Evolutionary conservation across 2,113 vertebrate species (phyloP).

Genomic region (Pitta sordida): DNA sequence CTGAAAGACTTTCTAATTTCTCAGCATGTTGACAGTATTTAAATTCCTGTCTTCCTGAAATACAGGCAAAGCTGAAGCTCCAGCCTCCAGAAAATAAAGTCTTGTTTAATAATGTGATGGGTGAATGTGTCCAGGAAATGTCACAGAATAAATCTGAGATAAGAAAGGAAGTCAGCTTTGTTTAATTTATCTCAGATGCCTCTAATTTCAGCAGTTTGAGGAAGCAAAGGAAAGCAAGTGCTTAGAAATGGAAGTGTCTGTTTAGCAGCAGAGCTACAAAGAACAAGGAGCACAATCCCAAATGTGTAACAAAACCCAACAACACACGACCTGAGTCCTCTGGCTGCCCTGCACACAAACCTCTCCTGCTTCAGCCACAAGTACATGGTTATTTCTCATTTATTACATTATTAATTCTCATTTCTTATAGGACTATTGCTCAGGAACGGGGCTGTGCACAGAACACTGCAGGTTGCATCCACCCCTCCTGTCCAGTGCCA

Average conservation of each 20-base stretch:
- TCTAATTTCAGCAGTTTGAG: slow-evolving; percentile 20
- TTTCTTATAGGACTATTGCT: background rate
- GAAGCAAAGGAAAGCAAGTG: background rate
- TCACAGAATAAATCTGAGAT: slow-evolving; percentile 44
- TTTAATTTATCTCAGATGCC: background rate
- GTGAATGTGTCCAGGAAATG: slow-evolving; percentile 37
- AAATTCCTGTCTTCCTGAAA: slow-evolving; percentile 20
- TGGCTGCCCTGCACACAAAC: background rate
- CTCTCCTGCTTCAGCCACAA: background rate
- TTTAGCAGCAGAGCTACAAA: background rate
- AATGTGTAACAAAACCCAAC: background rate
- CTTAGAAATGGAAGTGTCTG: background rate
- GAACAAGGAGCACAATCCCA: background rate
- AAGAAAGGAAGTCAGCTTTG: too few species aligned
- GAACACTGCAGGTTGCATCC: background rate
- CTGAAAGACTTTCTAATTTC: slow-evolving; percentile 27
- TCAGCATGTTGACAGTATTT: slow-evolving; percentile 14
- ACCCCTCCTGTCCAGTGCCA: background rate
- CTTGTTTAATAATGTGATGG: slow-evolving; percentile 30
- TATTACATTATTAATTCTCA: background rate
- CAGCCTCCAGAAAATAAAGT: slow-evolving; percentile 57
- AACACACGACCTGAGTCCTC: background rate
- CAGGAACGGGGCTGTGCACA: background rate
- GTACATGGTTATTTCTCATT: background rate
- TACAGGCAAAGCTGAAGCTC: background rate